phyloP scores from a whole-genome alignment of 2,797 vertebrate species.

The Enteromius afrohamiltoni region DNA sequence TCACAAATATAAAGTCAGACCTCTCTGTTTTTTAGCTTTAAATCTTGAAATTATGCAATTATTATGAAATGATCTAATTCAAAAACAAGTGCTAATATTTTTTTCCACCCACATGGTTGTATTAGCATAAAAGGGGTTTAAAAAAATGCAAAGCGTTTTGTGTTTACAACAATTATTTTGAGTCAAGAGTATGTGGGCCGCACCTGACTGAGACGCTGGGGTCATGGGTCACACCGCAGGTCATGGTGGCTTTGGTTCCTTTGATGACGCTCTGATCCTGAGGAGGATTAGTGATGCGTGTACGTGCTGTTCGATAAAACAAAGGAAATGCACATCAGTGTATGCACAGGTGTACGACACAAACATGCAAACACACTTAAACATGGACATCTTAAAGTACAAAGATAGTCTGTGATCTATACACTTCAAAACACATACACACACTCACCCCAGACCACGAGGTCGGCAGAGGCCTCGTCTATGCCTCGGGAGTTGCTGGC shows the following conservation, averaged over 20 bases:
- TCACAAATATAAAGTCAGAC: background rate
- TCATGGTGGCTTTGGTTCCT: constrained; percentile 93
- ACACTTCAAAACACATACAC: constrained; percentile 49
- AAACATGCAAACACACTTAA: constrained; percentile 60
- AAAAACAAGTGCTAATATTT: background rate
- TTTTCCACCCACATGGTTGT: background rate
- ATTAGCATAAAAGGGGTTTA: background rate
- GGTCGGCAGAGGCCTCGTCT: constrained; percentile 91
- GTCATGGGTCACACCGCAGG: constrained; percentile 92
- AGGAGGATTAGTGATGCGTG: constrained; percentile 88
- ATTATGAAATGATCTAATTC: background rate
- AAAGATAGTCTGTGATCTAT: constrained; percentile 63
- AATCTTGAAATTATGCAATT: background rate
- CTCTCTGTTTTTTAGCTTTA: background rate
- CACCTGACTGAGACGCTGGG: constrained; percentile 91
- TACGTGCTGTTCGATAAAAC: constrained; percentile 81
- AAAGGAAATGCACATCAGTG: constrained; percentile 3
- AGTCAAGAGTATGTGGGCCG: constrained; percentile 65
- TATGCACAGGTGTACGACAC: background rate
- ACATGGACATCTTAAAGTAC: constrained; percentile 67
- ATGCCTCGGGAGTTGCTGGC: constrained; percentile 95
- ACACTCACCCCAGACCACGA: constrained; percentile 92
- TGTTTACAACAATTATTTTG: background rate
- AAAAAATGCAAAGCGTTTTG: background rate
- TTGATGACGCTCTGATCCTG: constrained; percentile 96